A percentile compares a stretch with the other conserved stretches of the same genome.
These are phyloP conservation scores for Microtus ochrogaster DNA, from an alignment of 2,113 vertebrate species.

Conservation along the genomic window DNA sequence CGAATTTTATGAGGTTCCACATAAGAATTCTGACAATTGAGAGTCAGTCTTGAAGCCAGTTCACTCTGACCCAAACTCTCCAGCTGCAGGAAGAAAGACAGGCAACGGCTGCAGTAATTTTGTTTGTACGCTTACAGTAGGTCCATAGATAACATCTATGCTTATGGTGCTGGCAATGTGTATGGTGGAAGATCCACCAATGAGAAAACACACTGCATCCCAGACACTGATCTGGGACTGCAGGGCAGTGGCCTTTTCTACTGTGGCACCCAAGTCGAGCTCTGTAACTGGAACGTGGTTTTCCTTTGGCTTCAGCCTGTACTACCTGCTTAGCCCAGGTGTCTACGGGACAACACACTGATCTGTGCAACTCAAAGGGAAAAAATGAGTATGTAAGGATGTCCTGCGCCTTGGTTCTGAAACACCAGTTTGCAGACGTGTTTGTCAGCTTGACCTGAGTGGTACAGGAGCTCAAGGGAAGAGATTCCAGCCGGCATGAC, in stretches of 20 bases:
- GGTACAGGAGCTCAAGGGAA: rapidly evolving
- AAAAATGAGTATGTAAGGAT: neutral
- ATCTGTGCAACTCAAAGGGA: neutral
- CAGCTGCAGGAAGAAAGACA: slow-evolving; percentile 87
- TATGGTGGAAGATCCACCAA: neutral
- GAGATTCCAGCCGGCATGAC: neutral
- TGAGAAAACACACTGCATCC: neutral
- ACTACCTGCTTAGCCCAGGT: neutral
- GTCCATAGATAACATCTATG: neutral
- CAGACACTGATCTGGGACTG: neutral
- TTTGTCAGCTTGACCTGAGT: neutral
- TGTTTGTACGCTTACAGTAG: slow-evolving; percentile 50
- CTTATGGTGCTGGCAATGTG: neutral
- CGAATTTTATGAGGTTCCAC: slow-evolving; percentile 99
- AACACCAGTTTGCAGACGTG: neutral
- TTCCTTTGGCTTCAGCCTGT: neutral
- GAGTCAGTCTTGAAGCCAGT: slow-evolving; percentile 95
- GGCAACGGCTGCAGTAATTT: slow-evolving; percentile 41
- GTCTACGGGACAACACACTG: neutral
- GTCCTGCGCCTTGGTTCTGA: neutral
- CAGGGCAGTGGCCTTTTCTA: neutral
- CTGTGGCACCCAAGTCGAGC: neutral
- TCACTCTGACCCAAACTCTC: slow-evolving; percentile 97
- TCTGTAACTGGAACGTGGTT: neutral
- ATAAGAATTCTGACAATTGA: slow-evolving; percentile 99